phyloP scores from a whole-genome alignment of 2,113 vertebrate species.

The Cavia porcellus region DNA sequence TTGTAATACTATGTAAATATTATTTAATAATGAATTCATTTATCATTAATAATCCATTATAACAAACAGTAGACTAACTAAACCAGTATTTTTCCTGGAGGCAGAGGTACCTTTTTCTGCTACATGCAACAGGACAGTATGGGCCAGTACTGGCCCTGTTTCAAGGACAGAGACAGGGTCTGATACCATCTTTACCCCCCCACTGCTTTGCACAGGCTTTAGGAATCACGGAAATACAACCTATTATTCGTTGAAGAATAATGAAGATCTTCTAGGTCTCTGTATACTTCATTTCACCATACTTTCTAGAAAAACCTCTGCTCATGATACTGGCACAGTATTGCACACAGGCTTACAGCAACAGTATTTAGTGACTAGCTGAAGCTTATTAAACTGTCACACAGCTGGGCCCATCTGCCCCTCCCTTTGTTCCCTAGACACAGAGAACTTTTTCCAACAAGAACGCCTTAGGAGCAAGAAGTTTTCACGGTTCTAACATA shows the following conservation, averaged over 20 bases:
- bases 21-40: conserved; percentile 27
- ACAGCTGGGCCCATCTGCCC: neutral
- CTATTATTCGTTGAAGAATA: neutral
- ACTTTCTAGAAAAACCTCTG: conserved; percentile 40
- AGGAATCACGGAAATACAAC: neutral
- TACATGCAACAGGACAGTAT: neutral
- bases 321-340: neutral
- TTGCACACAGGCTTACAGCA: neutral
- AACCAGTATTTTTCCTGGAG: neutral
- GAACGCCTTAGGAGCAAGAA: neutral
- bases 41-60: conserved; percentile 6
- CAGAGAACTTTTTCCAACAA: conserved; percentile 1
- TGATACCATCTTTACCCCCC: neutral
- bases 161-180: neutral
- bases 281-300: neutral
- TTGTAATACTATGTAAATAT: neutral
- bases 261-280: neutral
- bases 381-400: neutral
- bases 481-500: neutral
- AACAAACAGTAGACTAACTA: neutral
- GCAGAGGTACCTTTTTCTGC: neutral
- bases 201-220: neutral
- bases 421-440: conserved; percentile 28
- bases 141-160: neutral
- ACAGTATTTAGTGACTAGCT: neutral